Base-by-base conservation (phyloP, 2,113 vertebrate species). In the Anarhynchus alexandrinus region DNA sequence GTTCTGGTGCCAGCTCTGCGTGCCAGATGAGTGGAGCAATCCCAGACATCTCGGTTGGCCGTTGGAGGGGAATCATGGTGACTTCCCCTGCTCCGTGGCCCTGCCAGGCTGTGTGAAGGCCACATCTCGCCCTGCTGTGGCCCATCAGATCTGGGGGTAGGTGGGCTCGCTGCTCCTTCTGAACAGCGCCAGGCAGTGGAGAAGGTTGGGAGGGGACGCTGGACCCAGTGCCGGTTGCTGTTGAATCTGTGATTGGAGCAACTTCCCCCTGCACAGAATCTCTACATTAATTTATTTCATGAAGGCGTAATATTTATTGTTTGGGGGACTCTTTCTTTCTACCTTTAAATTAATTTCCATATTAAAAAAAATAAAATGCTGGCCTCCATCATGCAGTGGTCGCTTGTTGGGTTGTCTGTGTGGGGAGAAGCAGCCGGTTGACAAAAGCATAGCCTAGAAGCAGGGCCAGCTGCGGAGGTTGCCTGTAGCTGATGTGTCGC, bases 281-380 rank as follows among this genome's bases (percentile, higher is more conserved):
- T 96, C 96, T 95, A 89, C 91, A 15, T 98, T 98, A 98, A 98
- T 98, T 98, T 98, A 98, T 98, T 98, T 98, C 97, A 94, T 93
- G 88, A 84, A 97, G 94, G 86, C 90, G 5, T 96, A 97, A 81
- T 98, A 98, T 98, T 98, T 98, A 98, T 98, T 98, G 90, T 97
- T 95, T 95, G 97, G 96, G 91, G 64, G 70, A 94, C 71, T 93
- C 82, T 80, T 77, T 93, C 87, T 94, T 96, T 97, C 95, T 94
- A 92, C 79, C 96, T 94, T 95, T 87, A 93, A 97, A 86, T 96
- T 97, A 82, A 95, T 86, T 94, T 96, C 91, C 85, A 3, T 93
- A 55, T 93, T 85, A 94, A 90, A 76, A 85, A 77, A 45, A 88
- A 80, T 76, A 82, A 94, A 96, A 72, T 61, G 66, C 86, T 96